Base-by-base conservation (phyloP, 2,113 vertebrate genomes). In the Micronycteris hirsuta region DNA sequence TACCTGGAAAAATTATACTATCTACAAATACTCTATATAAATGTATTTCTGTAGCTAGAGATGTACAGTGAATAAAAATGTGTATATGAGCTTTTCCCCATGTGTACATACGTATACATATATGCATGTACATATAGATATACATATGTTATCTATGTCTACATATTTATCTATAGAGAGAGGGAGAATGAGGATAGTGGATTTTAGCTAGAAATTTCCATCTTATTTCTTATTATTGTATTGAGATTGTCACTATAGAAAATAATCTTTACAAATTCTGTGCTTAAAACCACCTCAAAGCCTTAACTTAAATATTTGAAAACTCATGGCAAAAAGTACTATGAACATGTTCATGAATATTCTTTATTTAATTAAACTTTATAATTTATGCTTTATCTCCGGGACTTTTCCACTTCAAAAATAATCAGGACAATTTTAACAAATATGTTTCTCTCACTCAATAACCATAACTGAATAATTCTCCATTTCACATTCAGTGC, bases 301-400 rank as follows among this genome's bases (percentile, higher is more conserved):
- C n/a, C 49, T 95, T 63, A 78, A 47, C 16, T 81, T 63, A 93
- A 86, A 88, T 89, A 95, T 63, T 89, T 96, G 65, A 95, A 96
- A 73, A 19, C 31, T 74, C 54, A 65, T 76, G 54, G 68, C 77
- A 87, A 91, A 84, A 90, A 68, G 56, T 91, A 61, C 49, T 61
- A 65, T 36, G 49, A 88, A 85, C 43, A 91, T 89, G 22, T 81
- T 84, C 96, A 77, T 89, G 38, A 80, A 86, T 71, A 76, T 52
- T 83, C 71, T 86, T 95, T 80, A 91, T 58, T 89, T 85, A 96
- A 86, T 89, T 33, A 89, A 80, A 73, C 93, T 86, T 67, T 96
- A 15, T 93, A 93, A 92, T 61, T 92, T 93, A 95, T 82, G 56
- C 43, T 86, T 91, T 95, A 86, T 88, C 38, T 89, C 90, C n/a